phyloP scores from a whole-genome alignment of 2,113 vertebrate species.

The Lota lota region DNA sequence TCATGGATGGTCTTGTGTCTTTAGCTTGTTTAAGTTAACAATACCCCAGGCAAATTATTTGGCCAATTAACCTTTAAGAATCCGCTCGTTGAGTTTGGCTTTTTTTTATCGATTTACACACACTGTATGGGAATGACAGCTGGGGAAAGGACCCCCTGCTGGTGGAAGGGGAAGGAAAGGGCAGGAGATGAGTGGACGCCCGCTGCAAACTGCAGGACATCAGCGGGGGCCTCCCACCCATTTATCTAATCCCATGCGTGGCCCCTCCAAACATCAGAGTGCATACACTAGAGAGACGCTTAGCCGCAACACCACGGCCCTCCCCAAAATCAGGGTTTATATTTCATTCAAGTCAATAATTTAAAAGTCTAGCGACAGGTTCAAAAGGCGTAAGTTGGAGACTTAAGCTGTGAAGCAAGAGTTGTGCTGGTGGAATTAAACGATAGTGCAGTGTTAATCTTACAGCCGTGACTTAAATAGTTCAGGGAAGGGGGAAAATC shows the following conservation, averaged over 20 bases:
- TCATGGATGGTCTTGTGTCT: too few species aligned
- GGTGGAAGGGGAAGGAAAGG: neutral
- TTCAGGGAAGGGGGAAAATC: neutral
- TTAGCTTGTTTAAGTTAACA: neutral
- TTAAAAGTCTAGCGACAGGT: neutral
- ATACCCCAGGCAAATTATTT: constrained; percentile 13
- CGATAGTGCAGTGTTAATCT: constrained; percentile 12
- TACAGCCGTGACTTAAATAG: constrained; percentile 3
- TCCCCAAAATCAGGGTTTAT: neutral
- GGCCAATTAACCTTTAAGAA: constrained; percentile 16
- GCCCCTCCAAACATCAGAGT: neutral
- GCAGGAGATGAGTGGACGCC: constrained; percentile 1
- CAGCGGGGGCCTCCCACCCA: neutral
- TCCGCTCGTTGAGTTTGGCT: constrained; percentile 2
- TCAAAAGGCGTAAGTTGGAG: constrained; percentile 2
- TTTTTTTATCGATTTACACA: constrained; percentile 3
- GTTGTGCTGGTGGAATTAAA: constrained; percentile 10
- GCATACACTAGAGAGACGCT: neutral
- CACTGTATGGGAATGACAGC: constrained; percentile 8
- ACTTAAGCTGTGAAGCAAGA: neutral
- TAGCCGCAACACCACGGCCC: too few species aligned
- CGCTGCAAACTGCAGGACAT: neutral
- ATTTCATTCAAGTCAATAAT: neutral
- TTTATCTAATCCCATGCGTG: neutral
- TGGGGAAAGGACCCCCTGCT: neutral